Base-by-base conservation (phyloP, 53 echinoderm and acorn worm genomes). In the Stichopus horrens region DNA sequence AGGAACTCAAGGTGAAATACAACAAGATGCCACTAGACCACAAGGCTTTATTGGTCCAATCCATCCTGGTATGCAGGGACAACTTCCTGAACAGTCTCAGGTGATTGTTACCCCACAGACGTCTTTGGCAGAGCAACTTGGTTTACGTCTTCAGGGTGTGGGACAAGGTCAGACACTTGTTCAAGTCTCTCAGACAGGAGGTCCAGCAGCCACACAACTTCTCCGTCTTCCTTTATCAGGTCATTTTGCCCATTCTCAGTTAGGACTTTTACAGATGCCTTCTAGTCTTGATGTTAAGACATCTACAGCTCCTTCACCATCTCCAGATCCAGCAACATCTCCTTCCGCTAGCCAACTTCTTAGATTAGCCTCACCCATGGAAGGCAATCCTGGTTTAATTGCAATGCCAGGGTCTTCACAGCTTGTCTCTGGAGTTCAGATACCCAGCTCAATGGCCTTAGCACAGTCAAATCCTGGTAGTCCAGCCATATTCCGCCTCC, bases 1-100 rank as follows among this genome's bases (percentile, higher is more conserved):
- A 5, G 86, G 21, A 51, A 80, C 83, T 52, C 75, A 85, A 53
- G 8, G 74, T 14, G 74, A 67, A 71, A 57, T 9, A 55, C 56
- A 53, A 23, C 86, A 23, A 66, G 86, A 86, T n/a, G 66, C 52
- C n/a, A 7, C 67, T 21, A 78, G 92, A n/a, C 92, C 86, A 74
- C 74, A 88, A 75, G 92, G 92, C 5, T 92, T 92, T 76, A 92
- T 92, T 37, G 92, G 92, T 53, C 92, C 92, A 13, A 92, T 92
- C 23, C 92, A 92, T 92, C 92, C 92, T 56, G 86, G 88, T 59
- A 87, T 87, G 87, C 21, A 54, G 7, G 66, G 85, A 16, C 85
- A 85, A 37, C 85, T 85, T 8, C 51, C 85, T 67, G 85, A 85
- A 67, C 85, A 85, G 60, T 85, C 85, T 85, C 85, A 67, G 58